phyloP scores from a whole-genome alignment of 2,797 vertebrate genomes.

The Neosilurus hyrtlii region DNA sequence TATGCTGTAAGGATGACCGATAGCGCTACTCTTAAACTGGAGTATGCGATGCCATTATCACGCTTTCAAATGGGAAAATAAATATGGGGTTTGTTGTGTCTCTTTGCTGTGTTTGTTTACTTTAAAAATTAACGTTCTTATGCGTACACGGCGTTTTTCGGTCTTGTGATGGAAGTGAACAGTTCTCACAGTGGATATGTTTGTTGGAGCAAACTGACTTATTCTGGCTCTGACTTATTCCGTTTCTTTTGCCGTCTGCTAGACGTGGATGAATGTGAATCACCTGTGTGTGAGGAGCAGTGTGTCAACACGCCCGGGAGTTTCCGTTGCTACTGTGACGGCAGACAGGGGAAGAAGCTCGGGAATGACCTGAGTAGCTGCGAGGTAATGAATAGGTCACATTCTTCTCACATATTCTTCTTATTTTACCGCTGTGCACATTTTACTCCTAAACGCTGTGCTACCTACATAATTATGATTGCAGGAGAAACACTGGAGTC shows the following conservation, averaged over 20 bases:
- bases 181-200: background rate
- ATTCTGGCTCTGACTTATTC: background rate
- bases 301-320: conserved; percentile 89
- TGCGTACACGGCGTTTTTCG: background rate
- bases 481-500: background rate
- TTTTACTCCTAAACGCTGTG: background rate
- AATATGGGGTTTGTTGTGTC: too few relatives aligned
- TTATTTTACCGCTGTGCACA: background rate
- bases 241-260: background rate
- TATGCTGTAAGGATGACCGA: too few relatives aligned
- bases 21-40: too few relatives aligned
- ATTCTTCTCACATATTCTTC: background rate
- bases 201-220: background rate
- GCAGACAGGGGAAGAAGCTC: conserved; percentile 86
- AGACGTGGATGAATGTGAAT: conserved; percentile 92
- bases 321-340: conserved; percentile 92
- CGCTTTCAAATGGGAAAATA: too few relatives aligned
- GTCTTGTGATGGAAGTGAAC: background rate
- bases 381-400: conserved; percentile 76
- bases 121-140: background rate
- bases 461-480: background rate
- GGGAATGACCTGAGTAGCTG: conserved; percentile 83
- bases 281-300: conserved; percentile 81
- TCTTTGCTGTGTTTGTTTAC: too few relatives aligned
- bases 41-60: too few relatives aligned